phyloP scores from a whole-genome alignment of 2,113 vertebrate genomes.

The Lynx canadensis region DNA sequence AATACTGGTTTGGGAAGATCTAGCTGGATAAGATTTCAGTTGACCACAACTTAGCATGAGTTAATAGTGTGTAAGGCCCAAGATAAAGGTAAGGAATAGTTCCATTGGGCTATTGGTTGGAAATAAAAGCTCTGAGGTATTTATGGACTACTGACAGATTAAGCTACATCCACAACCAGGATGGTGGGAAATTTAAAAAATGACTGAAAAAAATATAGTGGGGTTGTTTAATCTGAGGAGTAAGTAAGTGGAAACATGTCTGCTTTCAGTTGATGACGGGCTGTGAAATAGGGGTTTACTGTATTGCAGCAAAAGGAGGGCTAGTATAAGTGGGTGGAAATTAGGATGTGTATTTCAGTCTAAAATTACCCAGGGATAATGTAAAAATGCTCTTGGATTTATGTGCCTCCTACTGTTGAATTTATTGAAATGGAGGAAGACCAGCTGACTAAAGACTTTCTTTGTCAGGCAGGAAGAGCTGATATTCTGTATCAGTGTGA shows the following conservation, averaged over 20 bases:
- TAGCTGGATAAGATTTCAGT: background rate
- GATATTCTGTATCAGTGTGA: background rate
- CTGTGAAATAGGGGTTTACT: background rate
- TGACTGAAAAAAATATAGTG: background rate
- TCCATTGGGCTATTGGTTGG: background rate
- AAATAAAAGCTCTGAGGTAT: background rate
- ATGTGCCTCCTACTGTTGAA: background rate
- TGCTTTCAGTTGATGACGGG: background rate
- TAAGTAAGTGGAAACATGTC: background rate
- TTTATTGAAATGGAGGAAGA: background rate
- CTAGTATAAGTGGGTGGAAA: background rate
- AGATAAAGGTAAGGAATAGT: background rate
- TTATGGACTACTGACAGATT: background rate
- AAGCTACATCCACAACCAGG: background rate
- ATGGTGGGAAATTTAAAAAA: slow-evolving; percentile 21
- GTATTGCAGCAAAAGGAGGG: background rate
- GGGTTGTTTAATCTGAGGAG: background rate
- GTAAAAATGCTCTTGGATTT: background rate
- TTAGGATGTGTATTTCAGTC: background rate
- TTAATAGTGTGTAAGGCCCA: background rate
- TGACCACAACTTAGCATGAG: background rate
- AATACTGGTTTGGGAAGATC: background rate
- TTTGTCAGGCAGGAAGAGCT: background rate
- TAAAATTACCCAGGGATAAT: background rate
- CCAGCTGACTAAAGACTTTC: background rate